A percentile compares a stretch with the other conserved stretches of the same genome.
phyloP scores from a whole-genome alignment of 2,888 invertebrate genomes.

The Exephanes ischioxanthus region DNA sequence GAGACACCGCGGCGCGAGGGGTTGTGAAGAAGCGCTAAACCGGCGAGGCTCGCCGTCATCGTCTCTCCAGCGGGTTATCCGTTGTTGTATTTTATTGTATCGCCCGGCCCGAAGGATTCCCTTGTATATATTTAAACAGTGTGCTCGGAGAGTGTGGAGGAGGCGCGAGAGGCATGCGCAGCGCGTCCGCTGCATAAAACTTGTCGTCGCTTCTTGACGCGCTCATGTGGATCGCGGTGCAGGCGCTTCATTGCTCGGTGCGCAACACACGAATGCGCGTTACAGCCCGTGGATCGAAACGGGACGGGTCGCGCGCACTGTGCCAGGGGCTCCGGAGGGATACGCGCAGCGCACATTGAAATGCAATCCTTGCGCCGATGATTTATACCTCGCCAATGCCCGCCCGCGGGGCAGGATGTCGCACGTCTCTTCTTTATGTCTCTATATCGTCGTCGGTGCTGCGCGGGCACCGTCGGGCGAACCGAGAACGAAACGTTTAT shows the following conservation, averaged over 20 bases:
- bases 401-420: conserved; percentile 83
- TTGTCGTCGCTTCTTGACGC: conserved; percentile 23
- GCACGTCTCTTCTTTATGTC: conserved; percentile 82
- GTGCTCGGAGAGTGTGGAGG: neutral
- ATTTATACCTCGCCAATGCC: conserved; percentile 82
- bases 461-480: conserved; percentile 19
- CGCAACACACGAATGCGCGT: conserved; percentile 27
- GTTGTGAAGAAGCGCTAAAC: conserved; percentile 33
- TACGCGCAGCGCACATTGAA: conserved; percentile 75
- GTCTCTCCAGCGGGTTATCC: conserved; percentile 6
- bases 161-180: conserved; percentile 22
- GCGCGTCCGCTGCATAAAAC: conserved; percentile 50
- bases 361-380: conserved; percentile 83
- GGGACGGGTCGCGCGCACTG: conserved; percentile 42
- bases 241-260: conserved; percentile 15
- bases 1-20: conserved; percentile 49
- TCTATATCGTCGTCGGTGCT: conserved; percentile 73
- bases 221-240: conserved; percentile 10
- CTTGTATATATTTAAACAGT: neutral
- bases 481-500: neutral
- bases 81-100: conserved; percentile 43
- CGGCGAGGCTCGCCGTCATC: conserved; percentile 40
- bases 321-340: conserved; percentile 36
- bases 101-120: conserved; percentile 14
- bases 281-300: conserved; percentile 41